These are phyloP conservation scores for Drosophila repletoides DNA, from an alignment of 1,140 invertebrate genomes.

Conservation along the genomic window DNA sequence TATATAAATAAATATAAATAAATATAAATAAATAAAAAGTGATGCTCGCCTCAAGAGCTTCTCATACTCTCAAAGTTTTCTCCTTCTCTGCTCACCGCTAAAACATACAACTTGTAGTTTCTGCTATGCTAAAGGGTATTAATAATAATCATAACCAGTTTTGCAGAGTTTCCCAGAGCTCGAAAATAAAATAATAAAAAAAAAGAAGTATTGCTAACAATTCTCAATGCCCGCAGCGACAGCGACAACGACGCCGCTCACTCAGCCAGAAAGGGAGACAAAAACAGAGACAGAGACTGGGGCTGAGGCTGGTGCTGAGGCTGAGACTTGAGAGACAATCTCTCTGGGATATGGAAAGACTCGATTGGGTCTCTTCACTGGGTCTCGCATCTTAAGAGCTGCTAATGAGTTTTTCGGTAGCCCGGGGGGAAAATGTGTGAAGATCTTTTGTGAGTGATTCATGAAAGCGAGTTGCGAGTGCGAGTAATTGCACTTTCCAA, in stretches of 20 bases:
- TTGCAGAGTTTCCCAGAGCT: constrained; percentile 60
- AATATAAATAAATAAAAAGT: too few species aligned
- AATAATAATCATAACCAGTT: constrained; percentile 66
- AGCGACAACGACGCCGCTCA: constrained; percentile 30
- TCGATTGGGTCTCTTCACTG: constrained; percentile 18
- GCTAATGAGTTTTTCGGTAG: constrained; percentile 62
- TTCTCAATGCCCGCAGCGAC: constrained; percentile 52
- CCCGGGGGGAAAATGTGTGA: constrained; percentile 18
- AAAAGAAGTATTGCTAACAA: constrained; percentile 48
- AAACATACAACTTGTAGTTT: too few species aligned
- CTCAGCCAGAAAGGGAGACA: constrained; percentile 13
- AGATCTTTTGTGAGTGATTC: constrained; percentile 34
- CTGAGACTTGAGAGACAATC: too few species aligned
- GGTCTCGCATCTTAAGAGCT: constrained; percentile 32
- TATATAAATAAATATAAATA: too few species aligned
- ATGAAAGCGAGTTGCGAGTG: constrained; percentile 7
- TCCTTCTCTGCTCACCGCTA: too few species aligned
- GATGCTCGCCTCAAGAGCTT: too few species aligned
- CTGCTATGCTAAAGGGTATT: constrained; percentile 16
- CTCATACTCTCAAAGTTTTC: too few species aligned
- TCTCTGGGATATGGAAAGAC: constrained; percentile 3
- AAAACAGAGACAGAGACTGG: neutral
- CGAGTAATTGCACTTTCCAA: constrained; percentile 31
- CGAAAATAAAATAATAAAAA: neutral
- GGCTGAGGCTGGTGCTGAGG: too few species aligned